Evolutionary conservation across 2,113 vertebrate genomes (phyloP).

Genomic region (Eurystomus gularis): DNA sequence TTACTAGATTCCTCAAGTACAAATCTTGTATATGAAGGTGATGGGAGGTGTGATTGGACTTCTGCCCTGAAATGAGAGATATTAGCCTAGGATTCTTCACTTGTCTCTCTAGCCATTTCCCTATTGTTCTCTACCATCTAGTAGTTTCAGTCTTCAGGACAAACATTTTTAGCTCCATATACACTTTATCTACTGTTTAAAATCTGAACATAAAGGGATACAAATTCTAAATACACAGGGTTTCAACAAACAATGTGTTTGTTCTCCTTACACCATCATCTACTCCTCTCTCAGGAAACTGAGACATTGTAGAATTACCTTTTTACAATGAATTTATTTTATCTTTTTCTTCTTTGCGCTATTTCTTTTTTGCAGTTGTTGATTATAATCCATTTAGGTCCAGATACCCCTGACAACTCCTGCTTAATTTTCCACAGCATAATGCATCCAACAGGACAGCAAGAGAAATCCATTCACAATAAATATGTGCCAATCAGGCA

Average conservation of each 20-base stretch:
- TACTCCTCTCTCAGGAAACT: background rate
- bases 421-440: background rate
- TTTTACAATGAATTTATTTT: background rate
- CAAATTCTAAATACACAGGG: background rate
- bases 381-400: background rate
- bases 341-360: background rate
- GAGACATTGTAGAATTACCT: background rate
- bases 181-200: background rate
- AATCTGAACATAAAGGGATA: background rate
- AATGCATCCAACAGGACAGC: background rate
- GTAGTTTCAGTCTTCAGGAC: background rate
- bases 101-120: background rate
- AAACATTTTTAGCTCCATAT: background rate
- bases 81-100: background rate
- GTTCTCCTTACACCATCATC: background rate
- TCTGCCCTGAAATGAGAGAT: no score
- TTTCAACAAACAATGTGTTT: background rate
- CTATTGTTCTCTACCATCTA: background rate
- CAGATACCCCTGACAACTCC: background rate
- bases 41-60: background rate
- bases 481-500: background rate
- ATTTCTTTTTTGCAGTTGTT: background rate
- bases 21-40: background rate
- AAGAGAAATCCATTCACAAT: background rate
- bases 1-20: background rate